Evolutionary conservation across 2,888 invertebrate species (phyloP).

Genomic region (Caenorhabditis doughertyi): DNA sequence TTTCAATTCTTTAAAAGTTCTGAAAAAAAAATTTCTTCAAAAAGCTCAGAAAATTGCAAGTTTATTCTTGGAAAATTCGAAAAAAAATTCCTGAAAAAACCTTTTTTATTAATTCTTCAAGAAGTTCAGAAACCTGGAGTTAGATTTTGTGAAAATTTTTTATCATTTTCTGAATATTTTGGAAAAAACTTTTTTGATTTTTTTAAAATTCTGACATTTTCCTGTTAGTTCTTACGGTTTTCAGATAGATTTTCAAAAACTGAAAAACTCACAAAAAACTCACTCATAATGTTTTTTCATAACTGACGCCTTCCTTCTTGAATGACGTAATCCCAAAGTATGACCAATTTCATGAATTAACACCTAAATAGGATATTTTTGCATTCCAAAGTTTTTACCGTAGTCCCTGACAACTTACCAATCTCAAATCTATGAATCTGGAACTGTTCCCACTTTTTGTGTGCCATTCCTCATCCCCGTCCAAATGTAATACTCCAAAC

Average conservation of each 20-base stretch:
- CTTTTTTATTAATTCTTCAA: no score
- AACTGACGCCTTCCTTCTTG: conserved; percentile 71
- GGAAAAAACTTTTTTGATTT: background rate
- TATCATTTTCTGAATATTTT: conserved; percentile 22
- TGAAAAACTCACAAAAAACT: conserved; percentile 9
- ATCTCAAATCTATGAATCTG: conserved; percentile 62
- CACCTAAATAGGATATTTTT: conserved; percentile 66
- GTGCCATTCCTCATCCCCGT: conserved; percentile 76
- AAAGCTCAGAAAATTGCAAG: no score
- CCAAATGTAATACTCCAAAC: conserved; percentile 79
- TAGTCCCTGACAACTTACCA: conserved; percentile 44
- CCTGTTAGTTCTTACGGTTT: no score
- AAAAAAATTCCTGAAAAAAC: no score
- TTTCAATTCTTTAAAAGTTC: no score
- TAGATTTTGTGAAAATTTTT: background rate
- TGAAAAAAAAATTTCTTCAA: no score
- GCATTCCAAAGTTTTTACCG: background rate
- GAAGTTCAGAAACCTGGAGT: no score
- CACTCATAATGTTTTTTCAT: conserved; percentile 81
- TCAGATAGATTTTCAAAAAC: no score
- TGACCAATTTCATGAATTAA: conserved; percentile 82
- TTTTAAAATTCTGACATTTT: background rate
- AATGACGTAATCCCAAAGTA: conserved; percentile 80
- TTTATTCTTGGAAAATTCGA: no score
- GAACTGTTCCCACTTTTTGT: conserved; percentile 2